phyloP scores from a whole-genome alignment of 2,113 vertebrate species.

The Tachycineta bicolor region DNA sequence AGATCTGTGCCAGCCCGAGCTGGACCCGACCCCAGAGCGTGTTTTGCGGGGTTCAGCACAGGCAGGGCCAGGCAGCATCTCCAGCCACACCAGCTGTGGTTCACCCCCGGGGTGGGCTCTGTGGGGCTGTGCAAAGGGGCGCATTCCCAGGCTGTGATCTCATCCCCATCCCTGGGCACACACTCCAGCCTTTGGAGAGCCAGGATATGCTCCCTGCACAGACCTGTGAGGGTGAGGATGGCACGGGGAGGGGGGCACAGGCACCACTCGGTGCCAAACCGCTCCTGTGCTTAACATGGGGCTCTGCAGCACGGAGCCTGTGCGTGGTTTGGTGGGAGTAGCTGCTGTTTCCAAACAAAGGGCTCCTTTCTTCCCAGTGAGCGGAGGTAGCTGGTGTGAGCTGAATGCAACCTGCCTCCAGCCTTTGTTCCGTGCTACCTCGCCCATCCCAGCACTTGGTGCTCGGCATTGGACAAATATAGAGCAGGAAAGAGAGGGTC shows the following conservation, averaged over 20 bases:
- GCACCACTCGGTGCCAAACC: not conserved
- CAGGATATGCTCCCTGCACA: not conserved
- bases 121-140: rapidly evolving
- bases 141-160: not conserved
- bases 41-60: rapidly evolving
- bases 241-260: not conserved
- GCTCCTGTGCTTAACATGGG: rapidly evolving
- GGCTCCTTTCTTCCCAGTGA: constrained; percentile 31
- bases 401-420: constrained; percentile 20
- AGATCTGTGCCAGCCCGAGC: not conserved
- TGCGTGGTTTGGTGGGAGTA: not conserved
- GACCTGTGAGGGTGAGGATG: not conserved
- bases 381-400: constrained; percentile 32
- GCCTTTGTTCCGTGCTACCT: not conserved
- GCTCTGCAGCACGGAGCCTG: not conserved
- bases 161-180: not conserved
- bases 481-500: not conserved
- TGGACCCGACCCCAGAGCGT: not conserved
- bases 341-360: constrained; percentile 40
- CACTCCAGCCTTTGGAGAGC: not conserved
- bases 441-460: not conserved
- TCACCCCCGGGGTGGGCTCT: not conserved
- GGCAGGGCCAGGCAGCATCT: not conserved
- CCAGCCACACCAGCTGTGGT: rapidly evolving
- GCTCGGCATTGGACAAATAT: not conserved